phyloP scores from a whole-genome alignment of 2,888 invertebrate species.

The Scaptomyza caliginosa region DNA sequence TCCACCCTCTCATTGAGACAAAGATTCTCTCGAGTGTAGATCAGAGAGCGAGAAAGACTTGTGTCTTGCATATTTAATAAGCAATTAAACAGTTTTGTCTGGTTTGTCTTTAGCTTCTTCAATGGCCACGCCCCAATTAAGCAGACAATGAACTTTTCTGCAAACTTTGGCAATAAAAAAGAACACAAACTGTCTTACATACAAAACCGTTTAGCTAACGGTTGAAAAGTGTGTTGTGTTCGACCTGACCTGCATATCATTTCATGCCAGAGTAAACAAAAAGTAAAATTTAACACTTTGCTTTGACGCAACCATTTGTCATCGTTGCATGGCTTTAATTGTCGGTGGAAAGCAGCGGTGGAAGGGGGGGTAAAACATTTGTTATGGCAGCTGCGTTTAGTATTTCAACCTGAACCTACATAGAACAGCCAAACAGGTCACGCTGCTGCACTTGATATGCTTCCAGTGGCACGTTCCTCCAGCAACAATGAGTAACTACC shows the following conservation, averaged over 20 bases:
- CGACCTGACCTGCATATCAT: slow-evolving; percentile 68
- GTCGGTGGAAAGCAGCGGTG: not conserved
- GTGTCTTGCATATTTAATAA: slow-evolving; percentile 52
- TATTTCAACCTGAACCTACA: slow-evolving; percentile 9
- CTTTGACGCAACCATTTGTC: slow-evolving; percentile 35
- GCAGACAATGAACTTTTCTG: slow-evolving; percentile 24
- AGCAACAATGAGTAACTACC: not conserved
- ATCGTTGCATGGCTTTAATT: slow-evolving; percentile 10
- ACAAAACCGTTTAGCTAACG: slow-evolving; percentile 20
- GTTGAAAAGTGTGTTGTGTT: slow-evolving; percentile 15
- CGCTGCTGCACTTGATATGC: slow-evolving; percentile 50
- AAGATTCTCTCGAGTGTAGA: not conserved
- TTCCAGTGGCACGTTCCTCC: slow-evolving; percentile 38
- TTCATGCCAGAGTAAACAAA: slow-evolving; percentile 47
- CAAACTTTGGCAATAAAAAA: slow-evolving; percentile 2
- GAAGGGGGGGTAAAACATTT: slow-evolving; percentile 18
- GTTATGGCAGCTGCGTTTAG: slow-evolving; percentile 36
- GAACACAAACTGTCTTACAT: not conserved
- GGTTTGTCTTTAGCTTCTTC: not conserved
- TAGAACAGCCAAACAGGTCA: slow-evolving; percentile 52
- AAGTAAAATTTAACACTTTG: slow-evolving; percentile 32
- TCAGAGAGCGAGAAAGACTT: slow-evolving; percentile 4
- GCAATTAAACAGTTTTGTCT: slow-evolving; percentile 49
- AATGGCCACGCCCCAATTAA: slow-evolving; percentile 62
- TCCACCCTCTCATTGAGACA: not conserved